Evolutionary conservation across 2,888 invertebrate genomes (phyloP), one percentile per base, ranked within the genome.

Genomic region (Brachypalpus laphriformis): DNA sequence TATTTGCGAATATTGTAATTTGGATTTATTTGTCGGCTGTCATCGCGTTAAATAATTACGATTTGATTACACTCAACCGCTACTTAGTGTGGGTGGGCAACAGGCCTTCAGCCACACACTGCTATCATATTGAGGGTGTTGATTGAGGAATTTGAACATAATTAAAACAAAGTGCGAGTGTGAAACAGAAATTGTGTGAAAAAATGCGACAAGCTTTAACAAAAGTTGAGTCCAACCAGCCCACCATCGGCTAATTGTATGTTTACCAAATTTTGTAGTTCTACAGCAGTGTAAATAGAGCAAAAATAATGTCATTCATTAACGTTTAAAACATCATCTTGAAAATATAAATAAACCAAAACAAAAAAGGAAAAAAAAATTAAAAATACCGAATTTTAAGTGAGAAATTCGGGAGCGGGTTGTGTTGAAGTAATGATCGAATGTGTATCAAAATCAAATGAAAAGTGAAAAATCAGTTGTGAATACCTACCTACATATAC

Each of bases 151-250:
- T 42, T 42, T 28, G 42, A 61, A 28, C 51, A 20, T 56, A 31
- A 63, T 49, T 56, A 65, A 56, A 61, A 57, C 18, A 51, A 49
- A 47, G 47, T 49, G 75, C 28, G 18, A 70, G 61, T 61, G 70
- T 47, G 14, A 54, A 56, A 42, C 25, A 40, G 54, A 61, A 16
- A 22, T 22, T 22, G 25, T 31, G 45, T 5, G n/a, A 28, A 37
- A 40, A 70, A 65, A 72, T 72, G 57, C 68, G n/a, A 70, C 71
- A 71, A 34, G 49, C 8, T 31, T 31, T 49, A 70, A 14, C 7
- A 22, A 49, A 66, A 75, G 75, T 45, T 65, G 45, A 56, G 18
- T 28, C 18, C 45, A 20, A 57, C 20, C 56, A 70, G 20, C 65
- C 11, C n/a, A 56, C n/a, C 42, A 40, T 57, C 28, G 59, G n/a